A percentile compares a stretch with the other conserved stretches of the same genome.
Evolutionary conservation across 2,797 vertebrate species (phyloP).

Genomic region (Tenualosa ilisha): DNA sequence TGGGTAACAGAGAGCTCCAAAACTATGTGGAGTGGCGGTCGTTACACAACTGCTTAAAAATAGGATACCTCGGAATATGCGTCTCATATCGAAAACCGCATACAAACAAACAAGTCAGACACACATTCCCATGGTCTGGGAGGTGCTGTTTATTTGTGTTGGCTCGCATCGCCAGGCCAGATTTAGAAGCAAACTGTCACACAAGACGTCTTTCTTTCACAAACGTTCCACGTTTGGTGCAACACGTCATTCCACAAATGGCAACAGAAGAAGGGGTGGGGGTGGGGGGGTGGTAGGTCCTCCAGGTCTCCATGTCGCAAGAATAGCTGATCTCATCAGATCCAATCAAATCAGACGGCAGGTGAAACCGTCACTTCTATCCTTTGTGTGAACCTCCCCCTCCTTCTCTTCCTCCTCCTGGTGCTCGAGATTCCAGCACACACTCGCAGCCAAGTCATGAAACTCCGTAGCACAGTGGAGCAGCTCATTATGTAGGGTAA

Average conservation of each 20-base stretch:
- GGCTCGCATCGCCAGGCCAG: constrained; percentile 34
- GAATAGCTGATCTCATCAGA: constrained; percentile 34
- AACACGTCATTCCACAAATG: not conserved
- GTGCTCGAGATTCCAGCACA: constrained; percentile 39
- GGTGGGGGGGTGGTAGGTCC: not conserved
- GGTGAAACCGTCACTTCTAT: constrained; percentile 45
- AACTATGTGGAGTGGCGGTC: not conserved
- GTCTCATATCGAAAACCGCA: not conserved
- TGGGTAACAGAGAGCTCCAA: not conserved
- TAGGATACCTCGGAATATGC: constrained; percentile 3
- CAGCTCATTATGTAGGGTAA: constrained; percentile 70
- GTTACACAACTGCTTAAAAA: not conserved
- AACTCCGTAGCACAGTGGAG: constrained; percentile 43
- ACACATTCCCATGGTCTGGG: not conserved
- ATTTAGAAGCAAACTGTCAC: constrained; percentile 35
- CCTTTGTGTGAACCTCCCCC: constrained; percentile 53
- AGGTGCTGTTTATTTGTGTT: constrained; percentile 45
- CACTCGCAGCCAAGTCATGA: constrained; percentile 59
- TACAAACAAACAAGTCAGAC: not conserved
- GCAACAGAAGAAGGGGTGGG: not conserved
- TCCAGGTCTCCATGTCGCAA: not conserved
- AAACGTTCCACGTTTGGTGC: not conserved
- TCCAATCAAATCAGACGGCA: constrained; percentile 45
- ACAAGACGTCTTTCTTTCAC: constrained; percentile 11
- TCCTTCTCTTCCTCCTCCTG: not conserved